Evolutionary conservation across 1,140 invertebrate genomes (phyloP), one percentile per base, ranked within the genome.

Genomic region (Sarcophaga bullata): DNA sequence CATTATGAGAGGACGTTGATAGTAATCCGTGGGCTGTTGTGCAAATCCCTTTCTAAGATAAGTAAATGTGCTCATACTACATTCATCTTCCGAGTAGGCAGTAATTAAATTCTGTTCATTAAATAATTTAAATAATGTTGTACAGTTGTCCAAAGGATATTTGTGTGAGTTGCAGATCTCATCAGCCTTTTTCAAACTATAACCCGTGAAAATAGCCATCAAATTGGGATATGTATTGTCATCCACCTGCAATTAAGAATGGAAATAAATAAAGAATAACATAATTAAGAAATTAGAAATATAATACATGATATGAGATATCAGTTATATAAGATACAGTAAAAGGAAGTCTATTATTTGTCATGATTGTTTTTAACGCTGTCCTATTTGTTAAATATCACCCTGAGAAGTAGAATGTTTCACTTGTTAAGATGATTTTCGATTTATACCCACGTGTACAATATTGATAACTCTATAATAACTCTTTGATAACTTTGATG

Each of bases 171-270:
- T 93, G 84, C 89, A 87, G 46, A 90, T 88, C 47, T 86, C 82
- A 84, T 91, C 88, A 10, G 91, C 87, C 84, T 90, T 88, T n/a
- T 85, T 84, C 72, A 89, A 85, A 87, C 86, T 93, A 72, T 92
- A 90, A 2, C 95, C 95, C 8, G 93, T 95, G 15, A 96, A 88
- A 7, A 94, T 90, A 0, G 95, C 93, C 91, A 96, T 94, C 49
- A 96, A 85, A 90, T 96, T 95, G 0, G 94, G 94, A 88, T 95
- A 96, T 0, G 95, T 96, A 84, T 96, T 96, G 83, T 95, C 95
- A 0, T 92, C 95, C 80, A 92, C 88, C 92, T 92, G 84, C 78
- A 88, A 81, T 54, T n/a, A n/a, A n/a, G n/a, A n/a, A n/a, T n/a
- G 25, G 25, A 37, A 37, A 37, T 37, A 37, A 4, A 37, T 37